Evolutionary conservation across 2,797 vertebrate genomes (phyloP).

Genomic region (Alauda arvensis): DNA sequence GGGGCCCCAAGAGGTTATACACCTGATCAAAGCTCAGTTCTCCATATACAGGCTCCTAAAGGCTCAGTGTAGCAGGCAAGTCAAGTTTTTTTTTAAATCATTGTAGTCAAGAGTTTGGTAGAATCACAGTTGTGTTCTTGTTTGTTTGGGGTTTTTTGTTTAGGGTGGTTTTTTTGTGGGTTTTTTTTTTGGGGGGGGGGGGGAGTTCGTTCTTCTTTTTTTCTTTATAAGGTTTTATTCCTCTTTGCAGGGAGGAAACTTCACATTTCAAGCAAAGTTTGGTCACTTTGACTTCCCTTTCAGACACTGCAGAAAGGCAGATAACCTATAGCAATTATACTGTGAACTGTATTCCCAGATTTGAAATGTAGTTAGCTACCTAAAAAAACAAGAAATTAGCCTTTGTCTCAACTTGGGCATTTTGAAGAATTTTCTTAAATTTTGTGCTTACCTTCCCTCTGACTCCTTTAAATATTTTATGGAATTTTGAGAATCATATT

Average conservation of each 20-base stretch:
- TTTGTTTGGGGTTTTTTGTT: neutral
- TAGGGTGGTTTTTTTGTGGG: fast-evolving
- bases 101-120: neutral
- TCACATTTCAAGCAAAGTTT: neutral
- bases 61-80: neutral
- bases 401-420: neutral
- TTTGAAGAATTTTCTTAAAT: neutral
- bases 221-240: neutral
- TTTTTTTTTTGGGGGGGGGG: neutral
- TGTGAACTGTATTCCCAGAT: neutral
- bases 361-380: neutral
- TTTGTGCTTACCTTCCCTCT: neutral
- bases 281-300: neutral
- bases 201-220: neutral
- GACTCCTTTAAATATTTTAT: neutral
- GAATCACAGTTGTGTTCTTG: neutral
- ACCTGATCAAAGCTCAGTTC: neutral
- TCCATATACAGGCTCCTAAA: neutral
- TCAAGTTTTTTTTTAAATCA: neutral
- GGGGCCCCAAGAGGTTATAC: neutral
- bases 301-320: neutral
- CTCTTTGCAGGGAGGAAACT: neutral
- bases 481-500: neutral
- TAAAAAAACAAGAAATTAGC: neutral
- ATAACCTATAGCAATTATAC: neutral